phyloP scores from a whole-genome alignment of 2,888 invertebrate species.

The Plagodis pulveraria region DNA sequence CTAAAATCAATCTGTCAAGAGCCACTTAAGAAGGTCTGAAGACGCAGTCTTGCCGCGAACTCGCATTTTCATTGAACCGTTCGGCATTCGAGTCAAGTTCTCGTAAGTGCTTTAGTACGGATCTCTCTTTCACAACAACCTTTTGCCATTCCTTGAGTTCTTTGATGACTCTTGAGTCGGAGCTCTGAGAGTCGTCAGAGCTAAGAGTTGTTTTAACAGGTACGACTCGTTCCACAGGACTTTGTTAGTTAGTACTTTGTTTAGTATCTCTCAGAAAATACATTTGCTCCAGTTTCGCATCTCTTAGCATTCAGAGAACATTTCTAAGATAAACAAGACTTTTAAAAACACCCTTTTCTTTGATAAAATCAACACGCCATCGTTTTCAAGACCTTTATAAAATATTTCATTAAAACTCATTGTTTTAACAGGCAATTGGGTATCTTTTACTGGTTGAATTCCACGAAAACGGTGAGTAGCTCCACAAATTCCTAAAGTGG shows the following conservation, averaged over 20 bases:
- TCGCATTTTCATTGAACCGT: conserved; percentile 50
- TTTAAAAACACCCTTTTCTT: too few relatives aligned
- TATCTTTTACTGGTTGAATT: too few relatives aligned
- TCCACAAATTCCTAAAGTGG: too few relatives aligned
- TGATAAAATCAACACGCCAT: too few relatives aligned
- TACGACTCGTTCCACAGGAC: conserved; percentile 17
- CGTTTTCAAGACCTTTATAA: too few relatives aligned
- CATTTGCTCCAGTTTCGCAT: too few relatives aligned
- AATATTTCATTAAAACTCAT: too few relatives aligned
- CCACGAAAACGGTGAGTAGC: too few relatives aligned
- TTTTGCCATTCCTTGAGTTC: conserved; percentile 19
- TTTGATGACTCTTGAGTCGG: conserved; percentile 6
- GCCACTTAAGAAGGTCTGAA: conserved; percentile 44
- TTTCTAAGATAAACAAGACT: too few relatives aligned
- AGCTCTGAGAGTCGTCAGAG: conserved; percentile 10
- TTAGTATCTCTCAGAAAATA: not conserved
- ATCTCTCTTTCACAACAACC: conserved; percentile 36
- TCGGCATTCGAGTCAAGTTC: conserved; percentile 38
- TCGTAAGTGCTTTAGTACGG: conserved; percentile 22
- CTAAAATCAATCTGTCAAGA: conserved; percentile 40
- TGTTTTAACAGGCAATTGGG: too few relatives aligned
- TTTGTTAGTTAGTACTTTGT: conserved; percentile 4
- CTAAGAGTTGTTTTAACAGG: conserved; percentile 22
- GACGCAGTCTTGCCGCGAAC: conserved; percentile 39
- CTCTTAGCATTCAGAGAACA: too few relatives aligned